Evolutionary conservation across 2,797 vertebrate species (phyloP).

Genomic region (Cossypha heuglini): DNA sequence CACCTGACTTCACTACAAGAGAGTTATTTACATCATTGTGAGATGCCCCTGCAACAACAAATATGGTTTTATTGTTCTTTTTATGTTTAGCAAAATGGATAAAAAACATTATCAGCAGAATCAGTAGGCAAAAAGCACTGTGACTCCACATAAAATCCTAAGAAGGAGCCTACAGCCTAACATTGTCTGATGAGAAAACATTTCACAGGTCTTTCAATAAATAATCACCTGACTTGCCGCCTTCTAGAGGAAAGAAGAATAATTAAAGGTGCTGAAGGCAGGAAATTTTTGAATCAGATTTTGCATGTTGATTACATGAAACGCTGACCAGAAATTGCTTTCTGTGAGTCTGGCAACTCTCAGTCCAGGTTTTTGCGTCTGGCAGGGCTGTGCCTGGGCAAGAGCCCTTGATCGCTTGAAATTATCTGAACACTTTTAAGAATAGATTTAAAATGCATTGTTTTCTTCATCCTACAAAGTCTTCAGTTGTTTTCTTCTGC

Average conservation of each 20-base stretch:
- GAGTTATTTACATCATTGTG: background rate
- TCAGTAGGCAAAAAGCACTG: background rate
- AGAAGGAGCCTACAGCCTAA: background rate
- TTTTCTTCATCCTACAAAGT: background rate
- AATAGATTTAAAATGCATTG: background rate
- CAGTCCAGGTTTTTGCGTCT: background rate
- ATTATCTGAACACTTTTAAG: background rate
- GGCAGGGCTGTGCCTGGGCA: background rate
- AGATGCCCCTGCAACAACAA: background rate
- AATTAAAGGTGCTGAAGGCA: slow-evolving; percentile 7
- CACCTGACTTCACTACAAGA: background rate
- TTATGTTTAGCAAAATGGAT: background rate
- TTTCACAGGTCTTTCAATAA: background rate
- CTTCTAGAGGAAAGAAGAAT: background rate
- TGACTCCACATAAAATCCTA: background rate
- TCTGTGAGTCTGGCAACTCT: background rate
- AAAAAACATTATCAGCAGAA: background rate
- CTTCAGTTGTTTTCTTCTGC: background rate
- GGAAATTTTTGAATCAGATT: background rate
- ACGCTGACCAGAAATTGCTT: background rate
- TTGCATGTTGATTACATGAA: background rate
- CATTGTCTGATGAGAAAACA: background rate
- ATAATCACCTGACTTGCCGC: background rate
- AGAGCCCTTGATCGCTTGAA: background rate
- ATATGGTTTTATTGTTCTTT: background rate